Evolutionary conservation across 2,888 invertebrate species (phyloP).

Genomic region (Liopterus haemorrhoidalis): DNA sequence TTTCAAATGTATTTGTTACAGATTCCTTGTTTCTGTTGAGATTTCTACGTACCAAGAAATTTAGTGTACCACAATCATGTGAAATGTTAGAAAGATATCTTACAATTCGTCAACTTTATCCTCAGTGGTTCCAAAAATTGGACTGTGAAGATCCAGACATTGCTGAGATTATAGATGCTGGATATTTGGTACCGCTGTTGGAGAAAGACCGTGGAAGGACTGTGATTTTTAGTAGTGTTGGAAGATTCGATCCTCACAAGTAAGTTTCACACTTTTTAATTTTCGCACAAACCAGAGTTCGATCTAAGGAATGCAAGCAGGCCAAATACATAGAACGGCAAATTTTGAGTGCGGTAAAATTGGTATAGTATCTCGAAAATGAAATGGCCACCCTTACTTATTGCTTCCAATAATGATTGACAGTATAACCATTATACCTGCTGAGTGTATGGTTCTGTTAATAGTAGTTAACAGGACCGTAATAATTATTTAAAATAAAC

Average conservation of each 20-base stretch:
- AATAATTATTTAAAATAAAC: too few species aligned
- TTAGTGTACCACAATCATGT: slow-evolving; percentile 77
- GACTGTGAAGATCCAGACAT: slow-evolving; percentile 74
- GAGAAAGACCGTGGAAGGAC: slow-evolving; percentile 73
- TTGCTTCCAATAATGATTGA: too few species aligned
- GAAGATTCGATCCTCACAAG: slow-evolving; percentile 49
- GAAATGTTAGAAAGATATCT: slow-evolving; percentile 84
- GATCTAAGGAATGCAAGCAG: too few species aligned
- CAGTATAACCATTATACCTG: too few species aligned
- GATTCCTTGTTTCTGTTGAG: slow-evolving; percentile 76
- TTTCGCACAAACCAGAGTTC: too few species aligned
- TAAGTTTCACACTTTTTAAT: too few species aligned
- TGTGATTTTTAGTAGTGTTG: slow-evolving; percentile 74
- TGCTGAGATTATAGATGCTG: slow-evolving; percentile 72
- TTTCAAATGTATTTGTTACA: slow-evolving; percentile 41
- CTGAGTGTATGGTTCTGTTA: too few species aligned
- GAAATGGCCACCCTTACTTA: too few species aligned
- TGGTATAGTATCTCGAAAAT: too few species aligned
- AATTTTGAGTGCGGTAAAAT: too few species aligned
- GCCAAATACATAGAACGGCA: too few species aligned
- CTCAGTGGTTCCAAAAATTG: slow-evolving; percentile 78
- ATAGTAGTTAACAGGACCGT: too few species aligned
- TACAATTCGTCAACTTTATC: slow-evolving; percentile 75
- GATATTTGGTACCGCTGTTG: slow-evolving; percentile 68
- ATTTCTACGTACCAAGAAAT: slow-evolving; percentile 82